These are phyloP conservation scores for Sinocyclocheilus grahami DNA, from an alignment of 2,113 vertebrate genomes.

Conservation along the genomic window DNA sequence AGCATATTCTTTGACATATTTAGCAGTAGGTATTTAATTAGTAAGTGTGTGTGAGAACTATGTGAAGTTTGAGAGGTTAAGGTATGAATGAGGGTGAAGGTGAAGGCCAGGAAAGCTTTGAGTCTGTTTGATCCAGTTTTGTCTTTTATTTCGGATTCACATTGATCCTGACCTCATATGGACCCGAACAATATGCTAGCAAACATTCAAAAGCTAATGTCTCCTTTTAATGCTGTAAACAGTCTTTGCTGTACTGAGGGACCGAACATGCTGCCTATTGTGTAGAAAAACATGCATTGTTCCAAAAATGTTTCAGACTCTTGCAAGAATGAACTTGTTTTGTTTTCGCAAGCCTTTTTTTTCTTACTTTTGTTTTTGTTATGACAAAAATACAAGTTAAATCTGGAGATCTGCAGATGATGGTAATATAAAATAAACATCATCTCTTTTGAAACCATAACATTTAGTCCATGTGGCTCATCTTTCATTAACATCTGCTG, in stretches of 20 bases:
- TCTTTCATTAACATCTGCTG: constrained; percentile 22
- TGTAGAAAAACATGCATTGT: not conserved
- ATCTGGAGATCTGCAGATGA: constrained; percentile 12
- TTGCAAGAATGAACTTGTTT: constrained; percentile 14
- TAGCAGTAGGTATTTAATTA: constrained; percentile 10
- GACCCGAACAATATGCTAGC: constrained; percentile 37
- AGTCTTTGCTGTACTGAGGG: not conserved
- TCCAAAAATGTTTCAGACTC: not conserved
- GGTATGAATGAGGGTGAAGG: not conserved
- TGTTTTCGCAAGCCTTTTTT: not conserved
- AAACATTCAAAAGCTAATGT: constrained; percentile 30
- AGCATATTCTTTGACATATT: constrained; percentile 22
- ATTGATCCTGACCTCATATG: constrained; percentile 43
- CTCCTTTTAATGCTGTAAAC: not conserved
- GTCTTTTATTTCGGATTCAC: constrained; percentile 49
- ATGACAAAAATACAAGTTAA: constrained; percentile 18
- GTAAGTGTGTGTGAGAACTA: not conserved
- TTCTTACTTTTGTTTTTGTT: constrained; percentile 17
- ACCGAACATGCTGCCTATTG: not conserved
- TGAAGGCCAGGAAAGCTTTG: constrained; percentile 33
- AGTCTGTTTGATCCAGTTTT: constrained; percentile 40
- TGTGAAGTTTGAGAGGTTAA: not conserved
- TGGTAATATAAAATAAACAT: constrained; percentile 17
- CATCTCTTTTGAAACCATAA: constrained; percentile 10
- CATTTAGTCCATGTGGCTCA: not conserved